Percentiles rank a stretch among this genome's conserved stretches.
These are phyloP conservation scores for Trachelipus rathkii DNA, from an alignment of 1,140 invertebrate genomes.

Conservation along the genomic window DNA sequence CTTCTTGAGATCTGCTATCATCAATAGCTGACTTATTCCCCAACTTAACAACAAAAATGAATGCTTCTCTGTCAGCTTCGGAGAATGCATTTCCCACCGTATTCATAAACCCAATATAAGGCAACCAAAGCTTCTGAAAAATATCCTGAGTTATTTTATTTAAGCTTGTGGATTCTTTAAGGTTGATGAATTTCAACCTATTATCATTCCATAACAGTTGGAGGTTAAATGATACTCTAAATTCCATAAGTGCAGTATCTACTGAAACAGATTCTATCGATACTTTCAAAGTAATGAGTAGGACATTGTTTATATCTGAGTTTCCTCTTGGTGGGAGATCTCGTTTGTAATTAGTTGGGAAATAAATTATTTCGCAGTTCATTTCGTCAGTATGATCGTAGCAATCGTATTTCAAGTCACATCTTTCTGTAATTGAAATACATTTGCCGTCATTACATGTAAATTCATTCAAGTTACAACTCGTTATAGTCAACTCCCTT, in stretches of 20 bases:
- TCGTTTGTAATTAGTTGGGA: constrained; percentile 15
- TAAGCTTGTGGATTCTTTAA: not conserved
- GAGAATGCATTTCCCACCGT: not conserved
- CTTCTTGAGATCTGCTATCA: constrained; percentile 32
- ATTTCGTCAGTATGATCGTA: constrained; percentile 27
- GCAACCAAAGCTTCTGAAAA: constrained; percentile 13
- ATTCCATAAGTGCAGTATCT: constrained; percentile 9
- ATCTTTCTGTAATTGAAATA: constrained; percentile 16
- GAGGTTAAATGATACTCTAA: not conserved
- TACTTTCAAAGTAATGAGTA: not conserved
- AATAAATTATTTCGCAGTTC: constrained; percentile 26
- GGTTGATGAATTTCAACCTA: constrained; percentile 5
- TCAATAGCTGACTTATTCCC: constrained; percentile 32
- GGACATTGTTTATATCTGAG: not conserved
- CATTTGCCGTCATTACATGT: constrained; percentile 25
- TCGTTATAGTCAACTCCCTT: not conserved
- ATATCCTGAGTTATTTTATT: not conserved
- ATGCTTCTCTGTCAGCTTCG: constrained; percentile 35
- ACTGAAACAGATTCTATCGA: not conserved
- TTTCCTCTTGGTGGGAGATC: constrained; percentile 18
- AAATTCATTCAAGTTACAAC: not conserved
- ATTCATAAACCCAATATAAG: constrained; percentile 14
- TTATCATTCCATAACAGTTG: not conserved
- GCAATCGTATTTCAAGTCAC: constrained; percentile 31
- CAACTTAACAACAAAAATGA: constrained; percentile 38